A percentile compares a stretch with the other conserved stretches of the same genome.
phyloP scores from a whole-genome alignment of 2,113 vertebrate genomes.

The Benitochromis conjunctus region DNA sequence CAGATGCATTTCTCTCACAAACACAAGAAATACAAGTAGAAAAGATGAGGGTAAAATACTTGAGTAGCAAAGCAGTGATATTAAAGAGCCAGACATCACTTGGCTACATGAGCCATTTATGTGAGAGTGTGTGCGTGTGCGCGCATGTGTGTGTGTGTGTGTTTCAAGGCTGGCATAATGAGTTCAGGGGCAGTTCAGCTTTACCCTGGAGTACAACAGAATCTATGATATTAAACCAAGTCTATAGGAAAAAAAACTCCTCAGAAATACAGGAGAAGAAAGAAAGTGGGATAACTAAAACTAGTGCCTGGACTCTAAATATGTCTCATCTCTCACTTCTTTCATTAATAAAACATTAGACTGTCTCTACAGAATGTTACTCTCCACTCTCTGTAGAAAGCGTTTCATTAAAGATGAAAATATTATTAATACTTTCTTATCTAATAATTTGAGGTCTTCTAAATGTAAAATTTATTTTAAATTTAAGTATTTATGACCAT shows the following conservation, averaged over 20 bases:
- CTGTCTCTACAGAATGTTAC: background rate
- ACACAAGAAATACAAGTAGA: background rate
- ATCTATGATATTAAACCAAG: background rate
- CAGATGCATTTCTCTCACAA: background rate
- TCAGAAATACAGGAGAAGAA: background rate
- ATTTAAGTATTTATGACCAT: background rate
- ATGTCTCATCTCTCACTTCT: conserved; percentile 1
- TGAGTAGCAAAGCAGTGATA: background rate
- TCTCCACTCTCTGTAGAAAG: background rate
- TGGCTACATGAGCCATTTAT: background rate
- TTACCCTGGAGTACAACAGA: conserved; percentile 12
- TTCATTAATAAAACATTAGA: conserved; percentile 38
- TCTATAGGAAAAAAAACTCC: background rate
- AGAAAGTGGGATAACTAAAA: conserved; percentile 2
- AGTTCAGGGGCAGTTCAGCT: conserved; percentile 50
- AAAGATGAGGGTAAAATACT: background rate
- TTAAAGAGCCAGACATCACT: background rate
- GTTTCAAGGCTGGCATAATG: background rate
- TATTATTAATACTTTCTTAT: background rate
- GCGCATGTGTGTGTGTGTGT: background rate
- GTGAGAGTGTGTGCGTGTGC: background rate
- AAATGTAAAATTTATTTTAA: background rate
- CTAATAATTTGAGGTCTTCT: background rate
- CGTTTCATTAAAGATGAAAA: background rate
- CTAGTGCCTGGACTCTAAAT: conserved; percentile 1